Conservation (phyloP, 1,140 invertebrate species). For the Acromyrmex charruanus region DNA sequence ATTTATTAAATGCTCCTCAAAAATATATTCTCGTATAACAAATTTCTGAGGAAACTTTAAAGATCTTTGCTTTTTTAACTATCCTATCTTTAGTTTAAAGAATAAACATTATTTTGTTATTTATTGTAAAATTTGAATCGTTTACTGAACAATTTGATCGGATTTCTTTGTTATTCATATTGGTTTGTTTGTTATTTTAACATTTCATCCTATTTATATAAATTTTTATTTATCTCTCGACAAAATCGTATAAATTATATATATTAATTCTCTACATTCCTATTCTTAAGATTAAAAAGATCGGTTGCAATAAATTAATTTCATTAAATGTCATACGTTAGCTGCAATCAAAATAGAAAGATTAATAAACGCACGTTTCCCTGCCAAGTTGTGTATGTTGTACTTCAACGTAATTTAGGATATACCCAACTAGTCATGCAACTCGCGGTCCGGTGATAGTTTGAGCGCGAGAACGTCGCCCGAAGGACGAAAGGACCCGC, state of each 20-base stretch:
- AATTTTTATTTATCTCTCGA: background rate
- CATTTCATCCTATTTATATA: background rate
- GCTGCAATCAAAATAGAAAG: background rate
- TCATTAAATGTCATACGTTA: background rate
- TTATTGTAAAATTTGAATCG: background rate
- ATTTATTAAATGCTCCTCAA: background rate
- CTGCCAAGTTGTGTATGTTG: background rate
- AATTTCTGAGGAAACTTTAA: background rate
- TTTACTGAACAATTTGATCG: background rate
- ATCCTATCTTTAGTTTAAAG: background rate
- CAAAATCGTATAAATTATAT: background rate
- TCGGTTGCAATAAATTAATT: background rate
- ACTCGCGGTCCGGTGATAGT: slow-evolving; percentile 37
- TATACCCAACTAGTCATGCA: slow-evolving; percentile 33
- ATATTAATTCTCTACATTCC: background rate
- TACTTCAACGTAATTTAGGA: slow-evolving; percentile 21
- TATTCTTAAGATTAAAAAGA: background rate
- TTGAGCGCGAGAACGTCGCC: slow-evolving; percentile 57
- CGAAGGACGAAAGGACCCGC: slow-evolving; percentile 68
- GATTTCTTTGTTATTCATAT: background rate
- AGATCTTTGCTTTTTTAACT: background rate
- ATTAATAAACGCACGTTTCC: background rate
- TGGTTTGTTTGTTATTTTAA: background rate
- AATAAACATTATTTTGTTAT: background rate
- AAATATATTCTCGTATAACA: background rate